Base-by-base conservation (phyloP, 1,140 invertebrate genomes). In the Cecropterus lyciades region DNA sequence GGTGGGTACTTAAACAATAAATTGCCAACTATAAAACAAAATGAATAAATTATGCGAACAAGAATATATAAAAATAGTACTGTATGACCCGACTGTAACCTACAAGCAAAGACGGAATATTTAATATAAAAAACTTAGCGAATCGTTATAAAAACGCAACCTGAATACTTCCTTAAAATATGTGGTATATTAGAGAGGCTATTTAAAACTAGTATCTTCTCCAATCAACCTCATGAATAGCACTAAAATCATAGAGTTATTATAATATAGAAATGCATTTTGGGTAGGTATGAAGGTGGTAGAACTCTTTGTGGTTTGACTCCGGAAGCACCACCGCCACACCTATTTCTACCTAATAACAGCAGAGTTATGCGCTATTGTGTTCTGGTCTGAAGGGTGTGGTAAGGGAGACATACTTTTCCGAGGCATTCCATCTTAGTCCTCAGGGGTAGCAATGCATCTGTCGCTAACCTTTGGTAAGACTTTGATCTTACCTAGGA, bases 1-100 rank as follows among this genome's bases (percentile, higher is more conserved):
- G n/a, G 14, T 37, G 24, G 2, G 55, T 57, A 57, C 55, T 45
- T 45, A 45, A 43, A 57, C 40, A 43, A 45, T 57, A 57, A 45
- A 45, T 57, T 43, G 55, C 0, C 55, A 17, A 57, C 20, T 24
- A 14, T 57, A 57, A 57, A 57, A 57, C 40, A 14, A 43, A 10
- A 45, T 5, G 20, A 57, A 57, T 27, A 43, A 40, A 45, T 57
- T 43, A 57, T 24, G 40, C 17, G 24, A 53, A 53, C 30, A 53
- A 14, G 30, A 37, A 11, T 30, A 53, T 14, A 45, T 24, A 13
- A 37, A 17, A 43, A 43, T 43, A 14, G n/a, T 14, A 43, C 40
- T 14, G 13, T 43, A 43, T 43, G n/a, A 14, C 13, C 11, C 40
- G 40, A 14, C n/a, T 7, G n/a, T 40, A n/a, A n/a, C 37, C 37